Conservation (phyloP, 2,888 invertebrate genomes). For the Flabesymbios commensalis region DNA sequence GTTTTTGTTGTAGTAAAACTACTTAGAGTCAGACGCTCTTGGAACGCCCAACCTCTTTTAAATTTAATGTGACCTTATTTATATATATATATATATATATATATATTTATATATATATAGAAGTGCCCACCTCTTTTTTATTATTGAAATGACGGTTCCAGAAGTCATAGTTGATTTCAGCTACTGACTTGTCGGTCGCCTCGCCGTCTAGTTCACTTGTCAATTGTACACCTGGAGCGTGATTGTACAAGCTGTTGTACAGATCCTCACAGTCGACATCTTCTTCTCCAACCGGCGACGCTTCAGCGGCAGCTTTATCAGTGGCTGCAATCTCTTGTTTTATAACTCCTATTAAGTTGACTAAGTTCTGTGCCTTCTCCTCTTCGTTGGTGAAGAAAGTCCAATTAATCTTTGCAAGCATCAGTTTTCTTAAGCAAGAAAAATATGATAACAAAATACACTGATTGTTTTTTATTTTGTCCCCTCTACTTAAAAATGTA, state of each 20-base stretch:
- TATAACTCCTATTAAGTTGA: slow-evolving; percentile 22
- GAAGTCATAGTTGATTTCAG: slow-evolving; percentile 35
- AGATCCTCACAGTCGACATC: slow-evolving; percentile 2
- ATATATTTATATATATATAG: no score
- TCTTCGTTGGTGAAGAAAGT: slow-evolving; percentile 44
- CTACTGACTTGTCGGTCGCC: slow-evolving; percentile 8
- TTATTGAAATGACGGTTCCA: slow-evolving; percentile 45
- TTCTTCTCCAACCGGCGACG: background rate
- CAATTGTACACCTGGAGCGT: background rate
- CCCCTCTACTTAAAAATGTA: no score
- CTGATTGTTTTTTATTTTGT: background rate
- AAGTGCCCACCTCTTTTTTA: slow-evolving; percentile 38
- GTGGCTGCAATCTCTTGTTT: background rate
- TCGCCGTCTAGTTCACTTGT: no score
- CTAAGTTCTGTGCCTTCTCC: slow-evolving; percentile 36
- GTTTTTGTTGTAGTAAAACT: no score
- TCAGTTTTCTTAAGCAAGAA: slow-evolving; percentile 45
- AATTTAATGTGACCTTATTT: no score
- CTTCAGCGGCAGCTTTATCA: background rate
- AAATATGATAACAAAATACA: no score
- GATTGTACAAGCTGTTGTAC: background rate
- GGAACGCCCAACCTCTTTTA: no score
- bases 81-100: no score
- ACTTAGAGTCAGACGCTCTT: no score
- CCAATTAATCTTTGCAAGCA: slow-evolving; percentile 53